phyloP scores from a whole-genome alignment of 2,113 vertebrate genomes.

The Ptychochromis oligacanthus region DNA sequence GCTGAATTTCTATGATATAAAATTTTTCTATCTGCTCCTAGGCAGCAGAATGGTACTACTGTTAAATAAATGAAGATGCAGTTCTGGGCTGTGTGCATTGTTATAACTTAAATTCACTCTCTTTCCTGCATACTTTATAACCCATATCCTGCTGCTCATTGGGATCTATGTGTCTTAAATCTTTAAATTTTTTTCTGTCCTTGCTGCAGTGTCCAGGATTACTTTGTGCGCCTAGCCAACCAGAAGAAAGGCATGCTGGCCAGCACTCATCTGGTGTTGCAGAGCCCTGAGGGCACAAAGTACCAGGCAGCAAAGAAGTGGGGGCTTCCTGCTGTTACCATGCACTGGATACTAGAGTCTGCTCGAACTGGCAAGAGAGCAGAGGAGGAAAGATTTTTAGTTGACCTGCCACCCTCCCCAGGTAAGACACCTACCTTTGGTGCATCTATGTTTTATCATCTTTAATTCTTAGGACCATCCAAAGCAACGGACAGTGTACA shows the following conservation, averaged over 20 bases:
- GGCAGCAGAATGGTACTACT: background rate
- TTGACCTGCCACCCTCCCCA: conserved; percentile 81
- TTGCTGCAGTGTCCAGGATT: conserved; percentile 90
- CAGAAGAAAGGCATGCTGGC: conserved; percentile 92
- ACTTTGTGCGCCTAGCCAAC: conserved; percentile 92
- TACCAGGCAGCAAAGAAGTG: conserved; percentile 95
- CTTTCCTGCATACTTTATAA: background rate
- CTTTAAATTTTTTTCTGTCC: background rate
- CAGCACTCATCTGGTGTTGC: conserved; percentile 91
- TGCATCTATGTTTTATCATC: background rate
- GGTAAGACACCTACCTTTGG: conserved; percentile 71
- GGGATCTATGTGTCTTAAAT: background rate
- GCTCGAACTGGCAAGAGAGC: conserved; percentile 84
- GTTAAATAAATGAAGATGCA: background rate
- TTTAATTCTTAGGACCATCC: background rate
- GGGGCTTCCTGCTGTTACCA: conserved; percentile 89
- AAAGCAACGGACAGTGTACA: too few relatives aligned
- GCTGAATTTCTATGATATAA: background rate
- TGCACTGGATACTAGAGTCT: conserved; percentile 89
- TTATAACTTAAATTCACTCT: background rate
- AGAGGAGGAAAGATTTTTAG: conserved; percentile 84
- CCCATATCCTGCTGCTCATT: background rate
- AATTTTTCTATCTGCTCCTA: background rate
- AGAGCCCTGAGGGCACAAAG: conserved; percentile 89
- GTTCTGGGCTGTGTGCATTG: background rate